Base-by-base conservation (phyloP, 2,888 invertebrate genomes). In the Taphrorychus bicolor region DNA sequence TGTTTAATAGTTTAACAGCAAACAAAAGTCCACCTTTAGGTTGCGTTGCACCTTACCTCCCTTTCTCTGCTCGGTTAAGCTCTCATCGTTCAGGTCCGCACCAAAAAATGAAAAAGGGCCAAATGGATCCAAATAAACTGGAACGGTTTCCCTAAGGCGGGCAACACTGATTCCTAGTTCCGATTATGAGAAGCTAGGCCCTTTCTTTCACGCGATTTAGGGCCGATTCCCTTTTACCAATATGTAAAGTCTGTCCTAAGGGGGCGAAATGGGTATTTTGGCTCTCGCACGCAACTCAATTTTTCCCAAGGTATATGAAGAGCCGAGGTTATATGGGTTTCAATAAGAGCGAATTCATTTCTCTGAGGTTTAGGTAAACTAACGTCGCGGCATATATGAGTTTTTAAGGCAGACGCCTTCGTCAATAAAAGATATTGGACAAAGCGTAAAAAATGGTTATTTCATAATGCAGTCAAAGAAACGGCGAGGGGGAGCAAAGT, bases 401-500 rank as follows among this genome's bases (percentile, higher is more conserved):
- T 3, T 32, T n/a, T n/a, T 2, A 1, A 32, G 7, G 1, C 3
- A 3, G 3, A 32, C 7, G 7, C 45, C 45, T 17, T 23, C 48
- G 48, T 59, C 59, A 42, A 53, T 22, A 61, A 61, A 53, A 61
- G 23, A 53, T 61, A 41, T 41, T 53, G 22, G 19, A n/a, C 22
- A 61, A 61, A 41, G 60, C 60, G 60, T 61, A 61, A 61, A 61
- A 61, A 61, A 61, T 59, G 52, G 60, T 61, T 61, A 53, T 53
- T 52, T 61, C 51, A 61, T 61, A 32, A 32, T 32, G 32, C 16
- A 45, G 45, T 45, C 16, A 45, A 45, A 45, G 45, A 17, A 45
- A 45, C 45, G 16, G 51, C 51, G 16, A 52, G 53, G 42, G 48
- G 41, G 23, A n/a, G n/a, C n/a, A n/a, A 64, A 64, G 63, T 64